These are phyloP conservation scores for Plodia interpunctella DNA, from an alignment of 1,140 invertebrate genomes.

Conservation along the genomic window DNA sequence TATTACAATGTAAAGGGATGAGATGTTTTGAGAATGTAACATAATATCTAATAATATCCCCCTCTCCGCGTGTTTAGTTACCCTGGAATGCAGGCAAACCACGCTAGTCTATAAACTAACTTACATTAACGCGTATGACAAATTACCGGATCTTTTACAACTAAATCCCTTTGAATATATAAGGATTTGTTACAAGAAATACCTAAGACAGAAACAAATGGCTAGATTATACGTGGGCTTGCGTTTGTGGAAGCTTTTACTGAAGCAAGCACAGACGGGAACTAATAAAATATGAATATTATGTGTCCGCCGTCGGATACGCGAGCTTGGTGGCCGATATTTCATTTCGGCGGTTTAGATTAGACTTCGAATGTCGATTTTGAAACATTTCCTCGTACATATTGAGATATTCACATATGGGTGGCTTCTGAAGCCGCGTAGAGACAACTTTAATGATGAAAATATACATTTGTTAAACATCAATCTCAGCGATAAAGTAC, in stretches of 20 bases:
- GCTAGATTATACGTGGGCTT: conserved; percentile 15
- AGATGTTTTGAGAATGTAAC: conserved; percentile 29
- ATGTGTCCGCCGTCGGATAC: conserved; percentile 29
- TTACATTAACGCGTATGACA: neutral
- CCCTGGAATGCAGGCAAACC: conserved; percentile 28
- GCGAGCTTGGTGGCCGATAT: conserved; percentile 29
- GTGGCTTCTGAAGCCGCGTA: too few relatives aligned
- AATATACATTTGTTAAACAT: too few relatives aligned
- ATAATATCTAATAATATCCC: conserved; percentile 60
- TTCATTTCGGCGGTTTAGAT: conserved; percentile 46
- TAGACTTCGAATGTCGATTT: conserved; percentile 30
- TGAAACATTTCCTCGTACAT: conserved; percentile 36
- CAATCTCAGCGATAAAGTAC: too few relatives aligned
- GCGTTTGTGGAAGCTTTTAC: conserved; percentile 22
- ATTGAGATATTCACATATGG: neutral
- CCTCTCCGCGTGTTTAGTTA: conserved; percentile 50
- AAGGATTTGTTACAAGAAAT: conserved; percentile 15
- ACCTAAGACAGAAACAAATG: conserved; percentile 19
- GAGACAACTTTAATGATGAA: too few relatives aligned
- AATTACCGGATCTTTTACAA: neutral
- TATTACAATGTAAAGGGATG: neutral
- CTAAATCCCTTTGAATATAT: conserved; percentile 7
- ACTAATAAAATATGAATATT: conserved; percentile 44
- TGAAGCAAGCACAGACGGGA: conserved; percentile 23
- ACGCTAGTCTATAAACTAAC: neutral